Evolutionary conservation across 2,113 vertebrate species (phyloP).

Genomic region (Phaethornis superciliosus): DNA sequence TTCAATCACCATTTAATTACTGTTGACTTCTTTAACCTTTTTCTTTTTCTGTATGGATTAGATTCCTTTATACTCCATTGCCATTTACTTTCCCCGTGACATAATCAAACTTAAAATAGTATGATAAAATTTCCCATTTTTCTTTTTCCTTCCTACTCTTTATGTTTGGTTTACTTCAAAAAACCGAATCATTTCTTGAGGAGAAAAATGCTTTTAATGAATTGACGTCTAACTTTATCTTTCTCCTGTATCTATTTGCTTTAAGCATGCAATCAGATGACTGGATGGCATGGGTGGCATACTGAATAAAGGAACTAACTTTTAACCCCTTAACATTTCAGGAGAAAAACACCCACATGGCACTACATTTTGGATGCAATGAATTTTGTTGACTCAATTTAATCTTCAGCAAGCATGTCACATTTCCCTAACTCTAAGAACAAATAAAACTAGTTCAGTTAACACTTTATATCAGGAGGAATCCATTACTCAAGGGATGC

Average conservation of each 20-base stretch:
- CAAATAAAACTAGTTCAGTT: background rate
- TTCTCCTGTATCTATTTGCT: conserved; percentile 37
- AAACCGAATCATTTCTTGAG: conserved; percentile 52
- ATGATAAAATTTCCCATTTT: conserved; percentile 64
- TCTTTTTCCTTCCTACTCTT: conserved; percentile 54
- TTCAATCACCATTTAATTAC: conserved; percentile 79
- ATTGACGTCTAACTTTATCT: conserved; percentile 58
- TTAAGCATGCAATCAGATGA: conserved; percentile 49
- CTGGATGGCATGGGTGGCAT: background rate
- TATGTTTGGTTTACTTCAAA: conserved; percentile 59
- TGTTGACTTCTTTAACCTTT: conserved; percentile 78
- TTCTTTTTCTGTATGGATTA: conserved; percentile 74
- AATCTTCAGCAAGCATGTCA: background rate
- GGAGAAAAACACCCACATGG: background rate
- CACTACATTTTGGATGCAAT: background rate
- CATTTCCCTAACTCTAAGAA: background rate
- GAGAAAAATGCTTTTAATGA: conserved; percentile 57
- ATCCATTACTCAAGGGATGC: background rate
- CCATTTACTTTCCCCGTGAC: conserved; percentile 67
- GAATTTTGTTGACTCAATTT: conserved; percentile 31
- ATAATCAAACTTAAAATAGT: conserved; percentile 73
- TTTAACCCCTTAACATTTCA: conserved; percentile 8
- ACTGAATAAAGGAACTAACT: conserved; percentile 7
- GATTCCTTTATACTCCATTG: conserved; percentile 67
- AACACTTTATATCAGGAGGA: background rate